Base-by-base conservation (phyloP, 2,797 vertebrate species). In the Mus minutoides region DNA sequence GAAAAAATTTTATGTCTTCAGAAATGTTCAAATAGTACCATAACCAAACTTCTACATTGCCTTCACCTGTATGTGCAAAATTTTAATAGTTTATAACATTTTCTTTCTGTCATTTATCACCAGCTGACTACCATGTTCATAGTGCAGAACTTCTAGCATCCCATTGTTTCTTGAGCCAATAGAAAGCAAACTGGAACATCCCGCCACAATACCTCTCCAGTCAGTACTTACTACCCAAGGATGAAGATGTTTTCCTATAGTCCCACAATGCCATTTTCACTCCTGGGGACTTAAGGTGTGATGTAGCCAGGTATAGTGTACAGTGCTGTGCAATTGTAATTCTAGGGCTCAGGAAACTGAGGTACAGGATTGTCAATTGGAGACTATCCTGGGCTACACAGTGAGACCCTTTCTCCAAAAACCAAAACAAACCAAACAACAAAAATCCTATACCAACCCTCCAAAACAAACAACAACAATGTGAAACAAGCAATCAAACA, bases 1-100 rank as follows among this genome's bases (percentile, higher is more conserved):
- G 73, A 93, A 94, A 94, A 95, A 76, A n/a, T 6, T 71, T 75
- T 43, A 97, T 89, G 9, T 62, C 29, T 86, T 11, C 4, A 24
- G 54, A 80, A 88, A 69, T 69, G 49, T 60, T 92, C 60, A 94
- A 89, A 77, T 56, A 89, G 37, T 52, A 73, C 10, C 58, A 54
- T 79, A 77, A 80, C 26, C 24, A 37, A 86, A 37, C 29, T 85
- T 4, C 11, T 43, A 82, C 2, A 69, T 64, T 37, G 0, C 4
- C 64, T 86, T 91, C 31, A 90, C 10, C 62, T 93, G 91, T 49
- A 80, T 73, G 87, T 14, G 85, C 37, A 75, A 88, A 56, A 24
- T 80, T 19, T 77, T 78, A 90, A 73, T 31, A 87, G 8, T 94
- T 84, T 87, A 62, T 77, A 88, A 73, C 3, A 84, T 84, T 52